phyloP scores from a whole-genome alignment of 2,113 vertebrate genomes.

The Passer montanus region DNA sequence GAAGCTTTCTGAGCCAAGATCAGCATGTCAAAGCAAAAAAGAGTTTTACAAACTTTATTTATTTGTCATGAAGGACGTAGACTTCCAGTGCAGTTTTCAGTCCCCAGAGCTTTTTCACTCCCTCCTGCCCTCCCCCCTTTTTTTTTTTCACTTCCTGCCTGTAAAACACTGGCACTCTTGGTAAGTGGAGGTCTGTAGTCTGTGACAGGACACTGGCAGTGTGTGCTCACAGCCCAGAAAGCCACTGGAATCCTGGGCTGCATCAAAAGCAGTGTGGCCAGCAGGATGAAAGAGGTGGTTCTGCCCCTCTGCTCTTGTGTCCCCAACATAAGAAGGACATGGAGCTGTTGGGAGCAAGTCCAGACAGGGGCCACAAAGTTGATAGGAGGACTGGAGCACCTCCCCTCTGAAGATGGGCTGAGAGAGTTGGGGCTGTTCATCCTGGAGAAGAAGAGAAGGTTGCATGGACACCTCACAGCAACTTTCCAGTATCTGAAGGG shows the following conservation, averaged over 20 bases:
- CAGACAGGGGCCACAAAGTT: accelerated
- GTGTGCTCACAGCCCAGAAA: neutral
- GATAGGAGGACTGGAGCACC: neutral
- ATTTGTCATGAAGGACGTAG: neutral
- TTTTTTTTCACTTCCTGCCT: neutral
- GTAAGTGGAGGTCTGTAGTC: neutral
- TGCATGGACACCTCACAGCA: accelerated
- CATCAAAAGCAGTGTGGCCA: neutral
- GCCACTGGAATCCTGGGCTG: neutral
- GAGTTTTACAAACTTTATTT: neutral
- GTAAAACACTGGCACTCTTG: neutral
- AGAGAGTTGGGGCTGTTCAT: neutral
- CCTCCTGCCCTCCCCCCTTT: too few relatives aligned
- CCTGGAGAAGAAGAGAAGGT: neutral
- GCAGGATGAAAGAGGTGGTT: neutral
- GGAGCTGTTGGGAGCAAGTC: neutral
- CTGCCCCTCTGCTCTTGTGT: neutral
- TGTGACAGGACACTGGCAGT: neutral
- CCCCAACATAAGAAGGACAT: too few relatives aligned
- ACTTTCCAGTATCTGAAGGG: neutral
- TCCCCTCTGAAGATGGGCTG: neutral
- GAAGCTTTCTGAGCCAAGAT: neutral
- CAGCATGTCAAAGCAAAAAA: neutral
- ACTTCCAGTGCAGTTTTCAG: neutral
- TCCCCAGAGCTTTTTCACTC: neutral